phyloP scores from a whole-genome alignment of 2,888 invertebrate genomes.

The Nomada ruficornis region DNA sequence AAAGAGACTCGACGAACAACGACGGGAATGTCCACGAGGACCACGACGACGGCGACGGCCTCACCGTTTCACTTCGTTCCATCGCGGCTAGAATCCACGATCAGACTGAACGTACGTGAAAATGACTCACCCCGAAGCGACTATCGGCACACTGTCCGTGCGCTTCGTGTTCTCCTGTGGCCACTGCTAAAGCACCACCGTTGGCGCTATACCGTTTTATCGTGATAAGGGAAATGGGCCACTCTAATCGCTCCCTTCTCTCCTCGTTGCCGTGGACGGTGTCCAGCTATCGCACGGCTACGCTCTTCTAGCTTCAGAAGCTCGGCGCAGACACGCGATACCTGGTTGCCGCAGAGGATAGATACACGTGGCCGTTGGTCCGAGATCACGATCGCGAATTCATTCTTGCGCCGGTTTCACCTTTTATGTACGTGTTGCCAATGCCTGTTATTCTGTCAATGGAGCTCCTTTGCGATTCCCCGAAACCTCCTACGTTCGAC shows the following conservation, averaged over 20 bases:
- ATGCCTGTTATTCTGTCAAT: not conserved
- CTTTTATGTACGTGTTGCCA: not conserved
- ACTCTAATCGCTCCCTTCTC: slow-evolving; percentile 63
- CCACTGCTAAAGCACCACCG: slow-evolving; percentile 37
- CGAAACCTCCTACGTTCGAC: slow-evolving; percentile 19
- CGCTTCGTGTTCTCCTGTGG: slow-evolving; percentile 36
- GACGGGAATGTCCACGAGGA: slow-evolving; percentile 14
- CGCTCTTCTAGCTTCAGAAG: slow-evolving; percentile 28
- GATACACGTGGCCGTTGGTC: not conserved
- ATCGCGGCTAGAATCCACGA: slow-evolving; percentile 62
- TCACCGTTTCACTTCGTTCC: slow-evolving; percentile 34
- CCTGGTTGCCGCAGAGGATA: not conserved
- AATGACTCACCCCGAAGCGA: slow-evolving; percentile 64
- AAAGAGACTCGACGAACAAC: slow-evolving; percentile 20
- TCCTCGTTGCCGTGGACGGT: not conserved
- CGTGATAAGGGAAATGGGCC: slow-evolving; percentile 75
- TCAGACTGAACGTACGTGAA: slow-evolving; percentile 55
- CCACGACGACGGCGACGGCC: slow-evolving; percentile 13
- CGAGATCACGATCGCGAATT: slow-evolving; percentile 9
- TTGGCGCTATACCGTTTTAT: slow-evolving; percentile 62
- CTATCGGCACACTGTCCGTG: slow-evolving; percentile 21
- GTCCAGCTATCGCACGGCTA: slow-evolving; percentile 28
- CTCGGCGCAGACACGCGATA: not conserved
- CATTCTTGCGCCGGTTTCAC: not conserved
- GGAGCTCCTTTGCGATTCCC: not conserved